Base-by-base conservation (phyloP, 64 coral and sea anemone species). In the Anthopleura sola region DNA sequence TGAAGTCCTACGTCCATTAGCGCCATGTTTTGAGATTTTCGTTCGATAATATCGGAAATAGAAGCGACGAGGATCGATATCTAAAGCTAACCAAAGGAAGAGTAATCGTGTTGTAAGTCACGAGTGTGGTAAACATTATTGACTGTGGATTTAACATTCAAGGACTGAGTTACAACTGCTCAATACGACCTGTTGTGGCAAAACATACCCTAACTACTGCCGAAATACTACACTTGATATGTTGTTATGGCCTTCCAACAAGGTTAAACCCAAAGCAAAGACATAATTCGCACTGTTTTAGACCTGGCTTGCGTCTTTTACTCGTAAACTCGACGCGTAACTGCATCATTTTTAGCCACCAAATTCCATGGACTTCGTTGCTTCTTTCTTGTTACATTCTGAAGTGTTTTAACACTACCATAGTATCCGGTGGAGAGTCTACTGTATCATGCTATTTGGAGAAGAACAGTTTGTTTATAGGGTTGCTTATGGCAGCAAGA, bases 131-230 rank as follows among this genome's bases (percentile, higher is more conserved):
- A 71, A 71, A 71, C 66, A 71, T 66, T 34, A 71, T 71, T 71
- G 66, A 71, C 28, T 71, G 66, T 71, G 66, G 66, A 71, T 71
- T 31, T 71, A 71, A 71, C 66, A 71, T 71, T 71, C 66, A 71
- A 71, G 66, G 66, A n/a, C n/a, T n/a, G n/a, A 71, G 66, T 71
- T 34, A 71, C 29, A 71, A 71, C 66, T 13, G 66, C 66, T 9
- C 26, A 32, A 28, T 6, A 71, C 13, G 29, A 71, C 66, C 29
- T 71, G 29, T 71, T 71, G 14, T 32, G 29, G 66, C 66, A 71
- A 71, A 71, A 17, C 66, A 71, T n/a, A 71, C 10, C 31, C 31
- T 12, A 15, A 71, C n/a, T 71, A 29, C 26, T 71, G 28, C 66
- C 66, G 66, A 71, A 71, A 71, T 66, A 66, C 29, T 71, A 31